Percentiles rank a stretch among this genome's conserved stretches.
These are phyloP conservation scores for Nowickia ferox DNA, from an alignment of 2,888 invertebrate genomes.

Conservation along the genomic window DNA sequence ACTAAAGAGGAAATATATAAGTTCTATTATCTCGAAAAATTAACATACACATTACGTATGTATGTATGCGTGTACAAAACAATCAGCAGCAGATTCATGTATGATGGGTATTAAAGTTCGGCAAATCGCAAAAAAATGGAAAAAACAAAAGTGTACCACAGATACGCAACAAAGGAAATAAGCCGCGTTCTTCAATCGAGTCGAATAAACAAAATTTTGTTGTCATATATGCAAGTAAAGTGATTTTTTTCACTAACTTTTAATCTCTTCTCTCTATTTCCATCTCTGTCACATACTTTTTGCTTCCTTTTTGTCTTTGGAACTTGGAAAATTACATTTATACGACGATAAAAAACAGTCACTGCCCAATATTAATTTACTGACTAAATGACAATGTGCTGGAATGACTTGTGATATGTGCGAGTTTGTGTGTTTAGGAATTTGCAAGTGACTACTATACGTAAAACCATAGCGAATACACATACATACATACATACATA, in stretches of 20 bases:
- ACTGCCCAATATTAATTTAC: slow-evolving; percentile 62
- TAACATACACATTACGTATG: no score
- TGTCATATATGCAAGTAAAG: slow-evolving; percentile 62
- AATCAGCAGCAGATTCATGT: slow-evolving; percentile 8
- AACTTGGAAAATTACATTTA: slow-evolving; percentile 52
- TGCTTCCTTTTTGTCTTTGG: slow-evolving; percentile 15
- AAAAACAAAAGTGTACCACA: slow-evolving; percentile 51
- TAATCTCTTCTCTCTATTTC: slow-evolving; percentile 46
- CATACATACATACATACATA: slow-evolving; percentile 4
- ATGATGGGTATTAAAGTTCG: slow-evolving; percentile 12
- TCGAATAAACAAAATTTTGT: slow-evolving; percentile 24
- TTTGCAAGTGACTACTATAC: slow-evolving; percentile 31
- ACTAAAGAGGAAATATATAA: slow-evolving; percentile 10
- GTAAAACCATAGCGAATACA: slow-evolving; percentile 11
- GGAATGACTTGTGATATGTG: slow-evolving; percentile 42
- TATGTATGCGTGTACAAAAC: not conserved
- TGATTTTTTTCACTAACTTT: slow-evolving; percentile 65
- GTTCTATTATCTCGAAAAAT: slow-evolving; percentile 6
- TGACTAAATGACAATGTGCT: slow-evolving; percentile 48
- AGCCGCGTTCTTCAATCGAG: slow-evolving; percentile 63
- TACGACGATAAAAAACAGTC: not conserved
- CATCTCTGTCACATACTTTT: not conserved
- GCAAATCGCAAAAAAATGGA: slow-evolving; percentile 41
- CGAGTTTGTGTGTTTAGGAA: slow-evolving; percentile 29
- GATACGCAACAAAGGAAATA: slow-evolving; percentile 50